Conservation (phyloP, 2,888 invertebrate genomes). For the Melieria omissa region DNA sequence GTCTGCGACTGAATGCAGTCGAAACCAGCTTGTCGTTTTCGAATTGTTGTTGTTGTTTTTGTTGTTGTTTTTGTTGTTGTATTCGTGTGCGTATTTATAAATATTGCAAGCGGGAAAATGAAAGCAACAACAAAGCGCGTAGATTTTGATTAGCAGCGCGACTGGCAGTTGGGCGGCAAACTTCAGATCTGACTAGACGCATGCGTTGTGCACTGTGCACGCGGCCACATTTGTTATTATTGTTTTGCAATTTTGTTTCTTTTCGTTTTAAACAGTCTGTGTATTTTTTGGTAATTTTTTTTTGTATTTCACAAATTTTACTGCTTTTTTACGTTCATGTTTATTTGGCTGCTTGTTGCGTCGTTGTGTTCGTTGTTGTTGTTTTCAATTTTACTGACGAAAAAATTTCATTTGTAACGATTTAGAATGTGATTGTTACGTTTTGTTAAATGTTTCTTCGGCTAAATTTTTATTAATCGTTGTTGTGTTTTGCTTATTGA, state of each 20-base stretch:
- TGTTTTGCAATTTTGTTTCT: constrained; percentile 29
- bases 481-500: no score
- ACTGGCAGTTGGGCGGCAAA: no score
- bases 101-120: no score
- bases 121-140: not conserved
- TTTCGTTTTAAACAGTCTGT: constrained; percentile 24
- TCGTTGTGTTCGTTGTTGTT: no score
- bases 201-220: constrained; percentile 39
- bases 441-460: no score
- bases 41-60: constrained; percentile 6
- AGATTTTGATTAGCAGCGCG: constrained; percentile 42
- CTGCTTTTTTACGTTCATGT: no score
- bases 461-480: no score
- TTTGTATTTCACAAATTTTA: no score
- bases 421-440: no score
- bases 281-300: not conserved
- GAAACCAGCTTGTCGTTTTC: not conserved
- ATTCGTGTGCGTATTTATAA: not conserved
- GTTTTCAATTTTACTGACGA: no score
- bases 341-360: no score
- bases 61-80: constrained; percentile 14
- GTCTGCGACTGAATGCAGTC: not conserved
- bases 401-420: no score
- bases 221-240: not conserved
- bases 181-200: constrained; percentile 43